Evolutionary conservation across 92 coral and sea anemone genomes (phyloP), one percentile per base, ranked within the genome.

Genomic region (Palythoa heliodiscus): DNA sequence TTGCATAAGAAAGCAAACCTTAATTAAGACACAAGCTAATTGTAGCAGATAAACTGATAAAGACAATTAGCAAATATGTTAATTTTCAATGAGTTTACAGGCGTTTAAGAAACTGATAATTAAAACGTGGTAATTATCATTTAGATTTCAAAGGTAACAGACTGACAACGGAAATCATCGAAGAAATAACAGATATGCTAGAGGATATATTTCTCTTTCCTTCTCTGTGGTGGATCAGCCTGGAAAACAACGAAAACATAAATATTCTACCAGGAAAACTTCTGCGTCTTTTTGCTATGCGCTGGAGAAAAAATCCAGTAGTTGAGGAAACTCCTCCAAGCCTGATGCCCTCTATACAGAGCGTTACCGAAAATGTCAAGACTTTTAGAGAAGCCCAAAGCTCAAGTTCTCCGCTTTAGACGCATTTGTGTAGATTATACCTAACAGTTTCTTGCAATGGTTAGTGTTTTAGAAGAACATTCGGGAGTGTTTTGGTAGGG

Each of bases 221-320:
- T 55, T 5, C 75, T 19, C 82, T 92, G n/a, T 60, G 91, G 48
- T 92, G 94, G 94, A 88, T 89, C 66, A 91, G 89, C 68, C 70
- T 92, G 7, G 86, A 89, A 78, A 92, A 92, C 87, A 92, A 92
- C 87, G 73, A 86, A 50, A 86, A 82, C 70, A 92, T 92, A 58
- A 92, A 64, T 68, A 76, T 86, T 71, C 70, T 92, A 55, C 90
- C 94, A 13, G 78, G 83, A 8, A 60, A 78, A 24, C 73, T 92
- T 37, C 82, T 89, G 81, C 67, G 78, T 23, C 90, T 76, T 15
- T 61, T 92, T 12, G 79, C 71, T 52, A 40, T 22, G 38, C 52
- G 89, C 47, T 87, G 89, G 89, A 48, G 16, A 22, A 80, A 17
- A 19, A 71, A 71, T 16, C 76, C 76, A 39, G 76, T 71, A 1